A percentile compares a stretch with the other conserved stretches of the same genome.
These are phyloP conservation scores for Oscheius sp. DNA, from an alignment of 1,140 invertebrate genomes.

Conservation along the genomic window DNA sequence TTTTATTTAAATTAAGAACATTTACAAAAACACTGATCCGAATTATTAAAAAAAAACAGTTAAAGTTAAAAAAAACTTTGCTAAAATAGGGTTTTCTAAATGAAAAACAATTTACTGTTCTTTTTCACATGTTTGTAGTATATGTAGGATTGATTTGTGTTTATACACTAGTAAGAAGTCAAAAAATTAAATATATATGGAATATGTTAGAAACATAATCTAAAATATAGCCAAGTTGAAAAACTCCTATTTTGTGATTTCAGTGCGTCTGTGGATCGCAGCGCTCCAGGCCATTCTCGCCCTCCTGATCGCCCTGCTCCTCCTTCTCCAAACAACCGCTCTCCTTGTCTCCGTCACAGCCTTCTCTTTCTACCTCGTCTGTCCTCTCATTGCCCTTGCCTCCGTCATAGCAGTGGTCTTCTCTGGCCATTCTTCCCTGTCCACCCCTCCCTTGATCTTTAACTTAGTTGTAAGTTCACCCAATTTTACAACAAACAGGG, in stretches of 20 bases:
- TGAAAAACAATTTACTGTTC: too few relatives aligned
- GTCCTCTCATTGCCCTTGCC: constrained; percentile 9
- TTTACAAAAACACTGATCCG: too few relatives aligned
- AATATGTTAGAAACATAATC: too few relatives aligned
- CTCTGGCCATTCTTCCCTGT: constrained; percentile 25
- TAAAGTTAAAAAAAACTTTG: too few relatives aligned
- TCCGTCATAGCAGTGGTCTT: constrained; percentile 14
- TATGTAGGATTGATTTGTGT: too few relatives aligned
- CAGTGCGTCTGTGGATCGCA: constrained; percentile 18
- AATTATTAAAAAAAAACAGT: too few relatives aligned
- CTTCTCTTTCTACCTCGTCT: not conserved
- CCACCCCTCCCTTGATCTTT: constrained; percentile 2
- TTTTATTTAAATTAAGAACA: not conserved
- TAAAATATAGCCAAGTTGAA: too few relatives aligned
- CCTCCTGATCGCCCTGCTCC: not conserved
- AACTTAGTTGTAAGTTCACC: constrained; percentile 19
- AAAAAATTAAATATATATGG: too few relatives aligned
- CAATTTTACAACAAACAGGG: not conserved
- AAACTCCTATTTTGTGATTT: too few relatives aligned
- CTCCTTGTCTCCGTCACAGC: constrained; percentile 17
- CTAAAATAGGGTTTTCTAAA: too few relatives aligned
- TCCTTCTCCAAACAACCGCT: constrained; percentile 10
- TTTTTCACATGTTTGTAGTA: too few relatives aligned
- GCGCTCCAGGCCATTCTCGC: constrained; percentile 1
- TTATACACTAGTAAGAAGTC: too few relatives aligned